Evolutionary conservation across 2,113 vertebrate genomes (phyloP), one percentile per base, ranked within the genome.

Genomic region (Dasypus novemcinctus): DNA sequence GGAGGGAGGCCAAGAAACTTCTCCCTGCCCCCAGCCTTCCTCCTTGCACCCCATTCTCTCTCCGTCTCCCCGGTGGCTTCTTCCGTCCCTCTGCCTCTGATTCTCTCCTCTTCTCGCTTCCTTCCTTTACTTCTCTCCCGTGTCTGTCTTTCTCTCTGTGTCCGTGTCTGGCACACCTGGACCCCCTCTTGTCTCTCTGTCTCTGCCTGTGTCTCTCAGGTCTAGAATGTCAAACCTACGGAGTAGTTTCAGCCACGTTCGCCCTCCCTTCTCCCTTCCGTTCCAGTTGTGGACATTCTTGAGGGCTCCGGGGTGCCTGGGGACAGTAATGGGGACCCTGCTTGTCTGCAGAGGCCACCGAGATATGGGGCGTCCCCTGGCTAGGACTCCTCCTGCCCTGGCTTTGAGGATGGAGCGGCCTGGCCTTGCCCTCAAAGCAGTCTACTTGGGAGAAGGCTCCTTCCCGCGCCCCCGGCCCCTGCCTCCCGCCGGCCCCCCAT

Each of bases 1-100:
- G 59, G 74, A 96, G 61, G 66, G 93, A 97, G 90, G 64, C 87
- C 97, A 85, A 96, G 97, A 97, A 97, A 96, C 97, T 95, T 97
- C 95, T 80, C 96, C 94, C 88, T 49, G 86, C 94, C 94, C 97
- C 97, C 95, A 74, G 38, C 71, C 46, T 33, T 27, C 91, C 87
- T 41, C 63, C 72, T 27, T 61, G 75, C 0, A 4, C 69, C 80
- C 63, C 49, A 2, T 11, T 13, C 54, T 18, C 46, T 64, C 15
- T 11, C 29, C 2, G 14, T 13, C 36, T 31, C 36, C 36, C 46
- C 52, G 31, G 10, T 4, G 43, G 41, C 29, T 49, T 17, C 33
- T 12, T 20, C 75, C 12, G 38, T 83, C 72, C 33, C 20, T 41
- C 36, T 23, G 36, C 31, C n/a, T 49, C 84, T 20, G 23, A n/a